Conservation (phyloP, 2,113 vertebrate species). For the Neopipo cinnamomea region DNA sequence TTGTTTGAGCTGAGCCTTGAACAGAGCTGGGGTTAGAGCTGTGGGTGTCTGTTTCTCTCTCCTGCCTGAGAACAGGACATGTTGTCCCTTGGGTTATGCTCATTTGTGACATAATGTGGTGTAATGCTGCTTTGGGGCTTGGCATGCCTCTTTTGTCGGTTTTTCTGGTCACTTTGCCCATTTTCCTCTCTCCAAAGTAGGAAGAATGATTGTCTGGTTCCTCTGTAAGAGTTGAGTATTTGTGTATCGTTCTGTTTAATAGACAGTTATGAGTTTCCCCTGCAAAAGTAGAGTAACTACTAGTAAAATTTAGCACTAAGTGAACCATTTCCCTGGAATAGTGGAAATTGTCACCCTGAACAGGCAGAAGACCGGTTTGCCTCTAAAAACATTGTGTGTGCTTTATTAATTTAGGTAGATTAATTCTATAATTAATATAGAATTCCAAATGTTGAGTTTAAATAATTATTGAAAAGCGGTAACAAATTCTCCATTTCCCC, state of each 20-base stretch:
- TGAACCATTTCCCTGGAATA: too few species aligned
- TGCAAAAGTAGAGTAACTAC: not conserved
- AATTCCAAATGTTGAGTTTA: not conserved
- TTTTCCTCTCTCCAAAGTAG: not conserved
- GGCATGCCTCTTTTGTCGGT: not conserved
- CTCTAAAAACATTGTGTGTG: not conserved
- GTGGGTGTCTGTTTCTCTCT: not conserved
- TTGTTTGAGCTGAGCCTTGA: not conserved
- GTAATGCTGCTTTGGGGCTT: not conserved
- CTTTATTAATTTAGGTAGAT: not conserved
- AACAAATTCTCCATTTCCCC: not conserved
- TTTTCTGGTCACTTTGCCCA: not conserved
- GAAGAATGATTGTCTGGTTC: not conserved
- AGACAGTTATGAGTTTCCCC: not conserved
- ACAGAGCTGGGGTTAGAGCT: not conserved
- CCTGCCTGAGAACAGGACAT: not conserved
- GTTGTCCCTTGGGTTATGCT: not conserved
- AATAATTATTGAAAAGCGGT: not conserved
- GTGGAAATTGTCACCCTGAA: too few species aligned
- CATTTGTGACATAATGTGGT: rapidly evolving
- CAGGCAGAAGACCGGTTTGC: not conserved
- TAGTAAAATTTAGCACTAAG: not conserved
- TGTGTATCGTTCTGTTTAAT: not conserved
- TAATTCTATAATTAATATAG: too few species aligned
- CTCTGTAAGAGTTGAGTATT: not conserved